These are phyloP conservation scores for Alfaro cultratus DNA, from an alignment of 2,797 vertebrate species.

Conservation along the genomic window DNA sequence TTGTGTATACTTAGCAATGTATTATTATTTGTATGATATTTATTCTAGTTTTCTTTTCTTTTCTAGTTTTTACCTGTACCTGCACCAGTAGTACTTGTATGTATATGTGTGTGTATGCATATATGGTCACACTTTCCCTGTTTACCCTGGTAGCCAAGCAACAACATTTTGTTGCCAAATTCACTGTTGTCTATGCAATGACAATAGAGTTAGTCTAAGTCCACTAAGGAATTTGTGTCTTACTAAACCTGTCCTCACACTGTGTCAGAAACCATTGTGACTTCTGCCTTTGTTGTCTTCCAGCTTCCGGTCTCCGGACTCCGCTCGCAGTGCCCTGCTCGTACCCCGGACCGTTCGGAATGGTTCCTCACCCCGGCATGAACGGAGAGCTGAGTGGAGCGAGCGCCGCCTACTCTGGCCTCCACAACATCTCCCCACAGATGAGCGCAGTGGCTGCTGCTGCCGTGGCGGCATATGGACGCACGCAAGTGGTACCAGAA, in stretches of 20 bases:
- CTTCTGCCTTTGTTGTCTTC: background rate
- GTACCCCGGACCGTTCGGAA: conserved; percentile 90
- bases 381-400: conserved; percentile 92
- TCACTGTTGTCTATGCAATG: too few species aligned
- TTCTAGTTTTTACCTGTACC: too few species aligned
- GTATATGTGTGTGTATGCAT: too few species aligned
- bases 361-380: conserved; percentile 95
- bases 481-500: conserved; percentile 90
- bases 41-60: too few species aligned
- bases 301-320: conserved; percentile 87
- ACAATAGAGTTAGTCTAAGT: too few species aligned
- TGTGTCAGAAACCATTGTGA: background rate
- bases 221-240: background rate
- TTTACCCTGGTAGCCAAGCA: too few species aligned
- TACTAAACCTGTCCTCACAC: background rate
- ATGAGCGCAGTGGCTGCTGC: conserved; percentile 91
- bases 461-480: conserved; percentile 85
- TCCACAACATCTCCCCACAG: conserved; percentile 91
- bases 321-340: conserved; percentile 90
- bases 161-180: too few species aligned
- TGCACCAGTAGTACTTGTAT: too few species aligned
- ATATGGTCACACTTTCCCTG: too few species aligned
- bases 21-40: too few species aligned
- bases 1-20: too few species aligned
- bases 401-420: conserved; percentile 85